Conservation (phyloP, 2,888 invertebrate species). For the Melitaea athalia region DNA sequence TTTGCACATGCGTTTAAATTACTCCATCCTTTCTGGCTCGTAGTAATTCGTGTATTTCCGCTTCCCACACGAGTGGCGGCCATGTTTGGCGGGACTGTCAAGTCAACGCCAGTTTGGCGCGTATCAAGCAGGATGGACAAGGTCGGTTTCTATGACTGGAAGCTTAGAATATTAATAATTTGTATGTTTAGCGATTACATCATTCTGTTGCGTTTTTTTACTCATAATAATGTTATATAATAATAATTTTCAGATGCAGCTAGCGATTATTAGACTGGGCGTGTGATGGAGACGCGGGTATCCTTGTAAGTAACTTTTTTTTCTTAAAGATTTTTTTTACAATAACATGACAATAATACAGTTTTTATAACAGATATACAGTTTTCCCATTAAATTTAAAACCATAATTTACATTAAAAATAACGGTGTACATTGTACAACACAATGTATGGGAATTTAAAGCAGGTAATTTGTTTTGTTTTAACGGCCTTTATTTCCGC, state of each 20-base stretch:
- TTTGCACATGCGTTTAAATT: constrained; percentile 65
- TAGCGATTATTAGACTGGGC: constrained; percentile 7
- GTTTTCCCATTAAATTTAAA: not conserved
- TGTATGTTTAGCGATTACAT: constrained; percentile 21
- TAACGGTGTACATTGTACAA: not conserved
- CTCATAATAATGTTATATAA: constrained; percentile 26
- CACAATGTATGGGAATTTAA: constrained; percentile 7
- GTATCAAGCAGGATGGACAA: constrained; percentile 67
- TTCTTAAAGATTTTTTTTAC: not conserved
- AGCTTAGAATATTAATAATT: constrained; percentile 47
- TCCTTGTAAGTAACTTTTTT: constrained; percentile 28
- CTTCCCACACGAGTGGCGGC: constrained; percentile 78
- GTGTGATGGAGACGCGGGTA: constrained; percentile 10
- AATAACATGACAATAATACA: not conserved
- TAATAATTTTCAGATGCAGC: constrained; percentile 44
- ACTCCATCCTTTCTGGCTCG: constrained; percentile 76
- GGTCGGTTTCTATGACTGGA: constrained; percentile 65
- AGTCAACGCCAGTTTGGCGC: constrained; percentile 80
- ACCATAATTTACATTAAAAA: constrained; percentile 1
- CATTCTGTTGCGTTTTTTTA: constrained; percentile 11
- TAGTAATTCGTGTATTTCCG: constrained; percentile 79
- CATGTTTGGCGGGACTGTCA: constrained; percentile 82
- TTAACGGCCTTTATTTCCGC: not conserved
- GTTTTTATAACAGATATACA: not conserved
- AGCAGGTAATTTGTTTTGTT: not conserved